These are phyloP conservation scores for Canis aureus DNA, from an alignment of 2,113 vertebrate genomes.

Conservation along the genomic window DNA sequence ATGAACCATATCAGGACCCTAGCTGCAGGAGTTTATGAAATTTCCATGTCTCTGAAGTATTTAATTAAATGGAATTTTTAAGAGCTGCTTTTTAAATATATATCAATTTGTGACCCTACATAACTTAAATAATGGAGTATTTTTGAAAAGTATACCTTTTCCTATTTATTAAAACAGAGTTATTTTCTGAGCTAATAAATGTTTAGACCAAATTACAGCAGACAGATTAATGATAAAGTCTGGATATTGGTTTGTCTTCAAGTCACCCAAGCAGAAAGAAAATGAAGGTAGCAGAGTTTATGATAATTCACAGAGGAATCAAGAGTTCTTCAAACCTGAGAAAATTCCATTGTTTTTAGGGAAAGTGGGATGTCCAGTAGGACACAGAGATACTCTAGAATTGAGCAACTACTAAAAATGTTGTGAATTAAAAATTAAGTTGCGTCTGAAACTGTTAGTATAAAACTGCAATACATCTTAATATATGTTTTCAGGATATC, in stretches of 20 bases:
- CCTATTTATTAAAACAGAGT: neutral
- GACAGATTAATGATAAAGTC: neutral
- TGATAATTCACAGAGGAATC: neutral
- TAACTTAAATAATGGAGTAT: neutral
- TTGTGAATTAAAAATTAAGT: slow-evolving; percentile 8
- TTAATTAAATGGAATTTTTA: neutral
- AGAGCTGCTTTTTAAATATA: neutral
- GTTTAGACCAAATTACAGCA: neutral
- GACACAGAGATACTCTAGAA: neutral
- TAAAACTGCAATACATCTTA: neutral
- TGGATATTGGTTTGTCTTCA: neutral
- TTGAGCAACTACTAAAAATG: neutral
- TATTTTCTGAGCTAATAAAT: neutral
- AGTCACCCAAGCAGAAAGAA: neutral
- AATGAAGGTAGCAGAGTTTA: neutral
- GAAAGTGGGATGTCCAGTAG: neutral
- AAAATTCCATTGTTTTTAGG: neutral
- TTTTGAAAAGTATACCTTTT: neutral
- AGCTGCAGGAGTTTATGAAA: neutral
- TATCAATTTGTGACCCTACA: neutral
- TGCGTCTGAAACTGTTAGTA: neutral
- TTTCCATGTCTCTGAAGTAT: neutral
- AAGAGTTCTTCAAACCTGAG: neutral
- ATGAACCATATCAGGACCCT: neutral
- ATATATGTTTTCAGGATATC: neutral